Conservation (phyloP, 2,113 vertebrate species). For the Calypte anna region DNA sequence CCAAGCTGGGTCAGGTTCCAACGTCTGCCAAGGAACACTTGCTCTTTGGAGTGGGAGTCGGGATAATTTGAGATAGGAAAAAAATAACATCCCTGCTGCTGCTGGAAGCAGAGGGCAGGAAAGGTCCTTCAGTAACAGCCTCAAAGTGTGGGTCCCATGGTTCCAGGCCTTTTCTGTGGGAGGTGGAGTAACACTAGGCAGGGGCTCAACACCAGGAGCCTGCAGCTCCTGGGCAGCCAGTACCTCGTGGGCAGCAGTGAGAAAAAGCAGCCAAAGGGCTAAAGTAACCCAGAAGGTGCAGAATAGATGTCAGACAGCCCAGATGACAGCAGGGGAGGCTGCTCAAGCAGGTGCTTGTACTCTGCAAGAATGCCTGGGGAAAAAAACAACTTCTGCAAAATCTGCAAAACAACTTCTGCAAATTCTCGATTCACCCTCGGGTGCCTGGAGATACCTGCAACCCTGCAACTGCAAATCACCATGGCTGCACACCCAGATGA, state of each 20-base stretch:
- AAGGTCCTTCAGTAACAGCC: neutral
- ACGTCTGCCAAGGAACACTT: no score
- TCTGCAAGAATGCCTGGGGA: neutral
- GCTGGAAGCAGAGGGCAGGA: neutral
- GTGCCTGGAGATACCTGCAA: neutral
- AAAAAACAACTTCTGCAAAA: neutral
- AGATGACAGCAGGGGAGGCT: neutral
- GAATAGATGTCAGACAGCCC: neutral
- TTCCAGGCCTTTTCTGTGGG: neutral
- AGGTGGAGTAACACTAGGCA: neutral
- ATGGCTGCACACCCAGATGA: rapidly evolving
- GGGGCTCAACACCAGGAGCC: neutral
- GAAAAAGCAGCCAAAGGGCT: neutral
- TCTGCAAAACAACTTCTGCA: neutral
- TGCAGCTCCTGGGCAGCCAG: neutral
- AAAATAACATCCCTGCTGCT: no score
- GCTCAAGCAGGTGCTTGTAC: neutral
- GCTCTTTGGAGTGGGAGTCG: no score
- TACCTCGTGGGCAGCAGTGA: neutral
- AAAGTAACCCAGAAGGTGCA: neutral
- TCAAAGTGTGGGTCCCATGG: rapidly evolving
- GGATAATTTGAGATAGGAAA: no score
- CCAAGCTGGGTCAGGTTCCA: no score
- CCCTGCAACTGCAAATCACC: neutral
- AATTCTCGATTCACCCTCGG: neutral